Base-by-base conservation (phyloP, 2,888 invertebrate species). In the Liposcelis brunnea region DNA sequence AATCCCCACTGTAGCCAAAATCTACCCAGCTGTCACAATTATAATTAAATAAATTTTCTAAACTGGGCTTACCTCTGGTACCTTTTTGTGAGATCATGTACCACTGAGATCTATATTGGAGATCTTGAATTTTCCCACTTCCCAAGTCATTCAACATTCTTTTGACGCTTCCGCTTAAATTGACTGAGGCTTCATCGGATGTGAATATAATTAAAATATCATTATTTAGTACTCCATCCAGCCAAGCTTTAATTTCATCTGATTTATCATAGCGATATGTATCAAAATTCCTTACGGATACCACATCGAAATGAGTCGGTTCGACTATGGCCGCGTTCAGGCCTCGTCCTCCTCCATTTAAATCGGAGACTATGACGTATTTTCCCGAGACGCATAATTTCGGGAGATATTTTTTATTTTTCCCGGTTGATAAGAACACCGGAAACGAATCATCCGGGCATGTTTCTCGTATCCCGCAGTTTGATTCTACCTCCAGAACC, bases 101-200 rank as follows among this genome's bases (percentile, higher is more conserved):
- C 71, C 71, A 72, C 34, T 67, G 65, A 42, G 68, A 68, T 18
- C 71, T 58, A 55, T 69, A 71, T 48, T 66, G 64, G 5, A 72
- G 56, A 49, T 71, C 68, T 55, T 71, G 68, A 44, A 70, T 63
- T 57, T 65, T 61, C 33, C 67, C 66, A 51, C 69, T 69, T 1
- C 57, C 71, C 47, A 70, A 56, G 43, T 67, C 61, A 54, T 65
- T 67, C 33, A 71, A 56, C 21, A 68, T 53, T 47, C 65, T 62
- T 49, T 63, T 64, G 1, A 69, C 66, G 52, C 65, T 61, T 42
- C 61, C 60, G 33, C 65, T 64, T 31, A 72, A 65, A 62, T 67
- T 68, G 50, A 61, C 64, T 4, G 70, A 66, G 2, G 69, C 69
- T 53, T 72, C 72, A 55, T 72, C 72, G 54, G 66, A 66, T 6